phyloP scores from a whole-genome alignment of 2,113 vertebrate genomes.

The Otolemur garnettii region DNA sequence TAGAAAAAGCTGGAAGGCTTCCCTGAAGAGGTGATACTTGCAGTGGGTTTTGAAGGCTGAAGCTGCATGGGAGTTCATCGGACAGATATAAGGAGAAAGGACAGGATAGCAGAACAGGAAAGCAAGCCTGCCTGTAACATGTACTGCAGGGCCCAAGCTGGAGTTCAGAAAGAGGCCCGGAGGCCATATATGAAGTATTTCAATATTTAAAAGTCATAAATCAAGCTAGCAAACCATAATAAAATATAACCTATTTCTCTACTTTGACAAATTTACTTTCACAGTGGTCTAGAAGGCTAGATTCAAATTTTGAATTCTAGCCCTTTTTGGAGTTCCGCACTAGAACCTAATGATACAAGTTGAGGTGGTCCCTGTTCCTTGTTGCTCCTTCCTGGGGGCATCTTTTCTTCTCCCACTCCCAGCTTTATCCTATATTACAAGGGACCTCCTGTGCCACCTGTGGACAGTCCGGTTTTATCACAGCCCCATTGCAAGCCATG shows the following conservation, averaged over 20 bases:
- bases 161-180: neutral
- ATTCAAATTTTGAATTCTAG: neutral
- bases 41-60: neutral
- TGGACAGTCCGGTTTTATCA: neutral
- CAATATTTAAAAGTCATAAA: conserved; percentile 21
- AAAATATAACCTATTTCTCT: neutral
- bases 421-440: neutral
- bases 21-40: conserved; percentile 5
- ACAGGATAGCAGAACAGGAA: neutral
- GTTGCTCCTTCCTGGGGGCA: neutral
- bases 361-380: neutral
- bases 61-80: neutral
- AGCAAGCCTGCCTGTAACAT: neutral
- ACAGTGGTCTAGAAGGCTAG: neutral
- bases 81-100: neutral
- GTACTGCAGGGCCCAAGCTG: neutral
- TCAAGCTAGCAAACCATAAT: neutral
- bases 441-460: neutral
- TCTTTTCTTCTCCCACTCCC: neutral
- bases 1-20: conserved; percentile 2
- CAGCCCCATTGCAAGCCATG: too few relatives aligned
- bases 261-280: neutral
- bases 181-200: neutral
- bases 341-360: neutral
- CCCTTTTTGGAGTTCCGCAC: neutral